Conservation (phyloP, 2,888 invertebrate genomes). For the Erannis defoliaria region DNA sequence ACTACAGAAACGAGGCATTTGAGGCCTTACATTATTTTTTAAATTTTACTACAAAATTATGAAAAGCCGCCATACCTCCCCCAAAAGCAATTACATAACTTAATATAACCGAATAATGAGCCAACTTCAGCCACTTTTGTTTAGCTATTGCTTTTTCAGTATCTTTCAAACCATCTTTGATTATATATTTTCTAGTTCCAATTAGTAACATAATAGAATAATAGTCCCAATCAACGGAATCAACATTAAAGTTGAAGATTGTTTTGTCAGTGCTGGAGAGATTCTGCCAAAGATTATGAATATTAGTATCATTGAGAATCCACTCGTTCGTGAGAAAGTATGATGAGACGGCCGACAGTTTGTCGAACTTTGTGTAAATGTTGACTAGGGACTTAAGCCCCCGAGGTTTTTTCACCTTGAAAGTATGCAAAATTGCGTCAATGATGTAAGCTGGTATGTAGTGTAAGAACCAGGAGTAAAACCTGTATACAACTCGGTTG, state of each 20-base stretch:
- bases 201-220: background rate
- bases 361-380: background rate
- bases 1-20: too few species aligned
- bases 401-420: background rate
- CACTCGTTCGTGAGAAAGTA: background rate
- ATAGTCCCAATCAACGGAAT: background rate
- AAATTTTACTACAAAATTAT: background rate
- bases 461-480: background rate
- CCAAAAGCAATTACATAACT: background rate
- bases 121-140: background rate
- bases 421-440: background rate
- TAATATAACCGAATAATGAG: background rate
- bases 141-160: background rate
- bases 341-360: background rate
- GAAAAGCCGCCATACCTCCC: background rate
- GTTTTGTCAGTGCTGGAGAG: background rate
- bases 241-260: background rate
- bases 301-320: background rate
- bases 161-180: background rate
- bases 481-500: background rate
- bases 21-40: background rate
- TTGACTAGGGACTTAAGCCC: background rate
- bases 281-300: background rate
- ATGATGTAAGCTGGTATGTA: background rate
- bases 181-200: background rate